These are phyloP conservation scores for Cottus gobio DNA, from an alignment of 2,113 vertebrate genomes.

Conservation along the genomic window DNA sequence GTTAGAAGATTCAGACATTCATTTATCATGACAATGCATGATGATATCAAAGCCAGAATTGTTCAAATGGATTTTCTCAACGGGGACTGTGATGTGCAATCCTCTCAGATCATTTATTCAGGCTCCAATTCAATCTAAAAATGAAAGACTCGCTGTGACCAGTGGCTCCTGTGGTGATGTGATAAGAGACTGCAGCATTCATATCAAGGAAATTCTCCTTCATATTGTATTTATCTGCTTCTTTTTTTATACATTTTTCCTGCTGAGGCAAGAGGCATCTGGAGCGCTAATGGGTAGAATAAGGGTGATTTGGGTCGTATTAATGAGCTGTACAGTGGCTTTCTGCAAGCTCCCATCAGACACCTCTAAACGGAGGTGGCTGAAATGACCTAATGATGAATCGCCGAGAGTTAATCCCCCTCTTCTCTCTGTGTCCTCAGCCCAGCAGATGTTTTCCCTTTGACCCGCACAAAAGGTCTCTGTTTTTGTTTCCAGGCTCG, in stretches of 20 bases:
- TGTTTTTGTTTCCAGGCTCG: conserved; percentile 77
- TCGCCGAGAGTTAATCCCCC: conserved; percentile 56
- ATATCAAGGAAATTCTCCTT: conserved; percentile 42
- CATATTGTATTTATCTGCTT: conserved; percentile 45
- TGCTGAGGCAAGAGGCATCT: conserved; percentile 32
- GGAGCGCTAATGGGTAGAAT: conserved; percentile 31
- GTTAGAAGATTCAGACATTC: conserved; percentile 40
- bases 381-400: conserved; percentile 58
- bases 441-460: conserved; percentile 79
- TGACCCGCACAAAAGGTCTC: conserved; percentile 74
- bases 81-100: conserved; percentile 37
- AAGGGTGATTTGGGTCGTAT: conserved; percentile 14
- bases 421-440: conserved; percentile 48
- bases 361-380: conserved; percentile 44
- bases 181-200: conserved; percentile 59
- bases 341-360: conserved; percentile 53
- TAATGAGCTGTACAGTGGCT: conserved; percentile 46
- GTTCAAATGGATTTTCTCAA: conserved; percentile 56
- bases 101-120: conserved; percentile 61
- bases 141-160: conserved; percentile 49
- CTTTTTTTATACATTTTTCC: conserved; percentile 25
- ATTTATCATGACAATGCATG: conserved; percentile 55
- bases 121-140: conserved; percentile 63
- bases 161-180: conserved; percentile 49
- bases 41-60: conserved; percentile 60